These are phyloP conservation scores for Phrynocephalus versicolor DNA, from an alignment of 2,113 vertebrate species.

Conservation along the genomic window DNA sequence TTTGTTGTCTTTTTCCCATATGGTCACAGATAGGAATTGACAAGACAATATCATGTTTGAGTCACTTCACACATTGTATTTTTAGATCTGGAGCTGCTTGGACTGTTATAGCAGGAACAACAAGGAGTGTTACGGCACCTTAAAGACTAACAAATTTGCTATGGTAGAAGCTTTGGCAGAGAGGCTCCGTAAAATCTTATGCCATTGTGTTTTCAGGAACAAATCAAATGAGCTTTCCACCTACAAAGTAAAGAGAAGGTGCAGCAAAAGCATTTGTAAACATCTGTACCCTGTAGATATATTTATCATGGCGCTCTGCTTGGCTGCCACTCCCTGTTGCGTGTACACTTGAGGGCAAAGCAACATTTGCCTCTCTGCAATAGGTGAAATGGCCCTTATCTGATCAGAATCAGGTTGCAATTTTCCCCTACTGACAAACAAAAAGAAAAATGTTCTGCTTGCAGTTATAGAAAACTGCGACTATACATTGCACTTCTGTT, in stretches of 20 bases:
- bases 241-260: not conserved
- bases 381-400: not conserved
- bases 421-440: not conserved
- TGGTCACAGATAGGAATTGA: not conserved
- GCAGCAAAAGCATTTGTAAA: not conserved
- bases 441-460: not conserved
- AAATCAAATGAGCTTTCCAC: not conserved
- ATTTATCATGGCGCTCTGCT: not conserved
- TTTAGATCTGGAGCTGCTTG: not conserved
- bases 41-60: not conserved
- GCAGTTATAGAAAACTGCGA: constrained; percentile 19
- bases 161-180: not conserved
- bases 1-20: not conserved
- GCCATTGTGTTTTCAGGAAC: not conserved
- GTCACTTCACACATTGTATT: not conserved
- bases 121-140: not conserved
- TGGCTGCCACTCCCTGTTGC: not conserved
- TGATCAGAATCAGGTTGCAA: not conserved
- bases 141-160: not conserved
- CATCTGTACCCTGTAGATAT: not conserved
- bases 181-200: not conserved
- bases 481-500: not conserved
- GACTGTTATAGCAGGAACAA: not conserved
- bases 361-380: not conserved
- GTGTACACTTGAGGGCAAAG: not conserved